phyloP scores from a whole-genome alignment of 2,797 vertebrate species.

The Sebastes kiyomatsui region DNA sequence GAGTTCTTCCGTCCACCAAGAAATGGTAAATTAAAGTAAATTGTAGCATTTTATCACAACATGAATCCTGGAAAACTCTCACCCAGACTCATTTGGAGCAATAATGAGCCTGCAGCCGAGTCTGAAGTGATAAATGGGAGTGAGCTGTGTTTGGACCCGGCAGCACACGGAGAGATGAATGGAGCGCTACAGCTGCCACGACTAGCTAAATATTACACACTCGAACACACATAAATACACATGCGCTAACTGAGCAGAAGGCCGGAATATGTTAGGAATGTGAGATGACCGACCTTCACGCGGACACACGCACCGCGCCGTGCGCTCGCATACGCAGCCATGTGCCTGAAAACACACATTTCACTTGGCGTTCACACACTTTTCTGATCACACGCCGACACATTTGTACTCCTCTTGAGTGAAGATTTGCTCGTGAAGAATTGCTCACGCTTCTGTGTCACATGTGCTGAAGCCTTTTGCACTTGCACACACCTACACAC shows the following conservation, averaged over 20 bases:
- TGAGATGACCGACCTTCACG: constrained; percentile 54
- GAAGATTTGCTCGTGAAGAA: constrained; percentile 3
- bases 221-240: constrained; percentile 32
- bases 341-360: constrained; percentile 28
- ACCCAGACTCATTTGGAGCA: constrained; percentile 27
- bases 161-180: constrained; percentile 47
- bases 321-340: constrained; percentile 10
- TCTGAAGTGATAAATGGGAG: constrained; percentile 40
- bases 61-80: constrained; percentile 40
- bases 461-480: constrained; percentile 7
- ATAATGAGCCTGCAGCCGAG: constrained; percentile 22
- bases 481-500: not conserved
- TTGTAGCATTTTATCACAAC: constrained; percentile 31
- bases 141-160: constrained; percentile 26
- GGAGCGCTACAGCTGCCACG: constrained; percentile 43
- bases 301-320: constrained; percentile 28
- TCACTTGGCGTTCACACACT: not conserved
- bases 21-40: constrained; percentile 31
- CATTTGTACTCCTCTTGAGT: constrained; percentile 8
- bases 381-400: constrained; percentile 38
- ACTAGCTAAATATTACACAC: constrained; percentile 61
- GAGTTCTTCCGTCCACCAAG: not conserved
- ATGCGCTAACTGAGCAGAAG: constrained; percentile 50
- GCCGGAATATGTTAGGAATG: constrained; percentile 72
- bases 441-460: constrained; percentile 14